Conservation (phyloP, 2,888 invertebrate species). For the Holacanthella duospinosa region DNA sequence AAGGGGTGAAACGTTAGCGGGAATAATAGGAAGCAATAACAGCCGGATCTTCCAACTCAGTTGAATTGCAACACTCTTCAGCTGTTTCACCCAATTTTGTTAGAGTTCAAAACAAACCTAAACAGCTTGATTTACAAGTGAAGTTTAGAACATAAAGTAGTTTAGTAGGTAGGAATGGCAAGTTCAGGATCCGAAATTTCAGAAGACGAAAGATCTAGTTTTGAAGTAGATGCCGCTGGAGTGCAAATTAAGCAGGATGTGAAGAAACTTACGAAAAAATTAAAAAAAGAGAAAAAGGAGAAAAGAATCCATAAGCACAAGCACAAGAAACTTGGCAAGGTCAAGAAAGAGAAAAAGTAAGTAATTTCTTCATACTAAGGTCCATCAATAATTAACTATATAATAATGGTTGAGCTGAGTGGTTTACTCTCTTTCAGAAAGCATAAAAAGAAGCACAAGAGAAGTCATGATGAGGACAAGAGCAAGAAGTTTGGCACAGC, state of each 20-base stretch:
- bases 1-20: too few species aligned
- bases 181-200: neutral
- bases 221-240: neutral
- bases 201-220: neutral
- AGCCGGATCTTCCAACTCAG: too few species aligned
- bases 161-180: neutral
- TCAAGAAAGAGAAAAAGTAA: conserved; percentile 45
- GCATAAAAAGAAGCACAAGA: conserved; percentile 45
- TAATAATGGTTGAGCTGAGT: conserved; percentile 4
- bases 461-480: conserved; percentile 1
- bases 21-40: too few species aligned
- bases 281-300: conserved; percentile 38
- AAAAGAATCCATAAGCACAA: conserved; percentile 50
- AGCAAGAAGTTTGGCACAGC: neutral
- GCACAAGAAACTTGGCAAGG: conserved; percentile 51
- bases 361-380: too few species aligned
- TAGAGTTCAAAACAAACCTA: too few species aligned
- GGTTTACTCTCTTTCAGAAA: conserved; percentile 38
- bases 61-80: too few species aligned
- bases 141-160: too few species aligned
- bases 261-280: conserved; percentile 34
- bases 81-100: too few species aligned
- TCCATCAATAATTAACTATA: neutral
- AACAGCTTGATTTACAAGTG: too few species aligned
- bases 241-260: conserved; percentile 22